Base-by-base conservation (phyloP, 1,140 invertebrate species). In the Helicoverpa armigera region DNA sequence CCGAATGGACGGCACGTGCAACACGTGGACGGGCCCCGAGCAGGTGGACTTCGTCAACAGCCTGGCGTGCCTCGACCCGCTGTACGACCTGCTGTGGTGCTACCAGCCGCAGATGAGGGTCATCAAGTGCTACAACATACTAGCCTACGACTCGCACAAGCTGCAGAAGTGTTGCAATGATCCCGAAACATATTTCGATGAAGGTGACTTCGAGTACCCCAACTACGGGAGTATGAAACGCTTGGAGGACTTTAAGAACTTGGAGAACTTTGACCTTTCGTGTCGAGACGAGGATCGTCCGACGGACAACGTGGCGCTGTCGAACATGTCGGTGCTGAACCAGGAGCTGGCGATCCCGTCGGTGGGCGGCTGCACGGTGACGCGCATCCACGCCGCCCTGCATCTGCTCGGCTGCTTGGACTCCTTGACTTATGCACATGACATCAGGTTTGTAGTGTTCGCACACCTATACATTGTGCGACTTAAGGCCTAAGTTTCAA, bases 321-420 rank as follows among this genome's bases (percentile, higher is more conserved):
- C 90, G 0, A 91, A 90, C 60, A 90, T 95, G 70, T 96, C 96
- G 1, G 96, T 98, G 76, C 91, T 98, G 23, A 97, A 96, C 84
- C 96, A 97, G 63, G 98, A 98, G 88, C 90, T 99, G 70, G 97
- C 98, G 3, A 95, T 99, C 65, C 98, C 98, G 0, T 96, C 97
- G 14, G 95, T 97, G 23, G 94, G 96, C 2, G 96, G 96, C 9
- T 97, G 96, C 83, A 96, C 96, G 35, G 96, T 98, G 1, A 98
- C 97, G 0, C 95, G 98, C 58, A 97, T 98, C 80, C 98, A 98
- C 93, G 98, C 98, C 61, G 98, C 98, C 2, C 96, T 99, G 18
- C 98, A 99, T 95, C 95, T 99, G 65, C 92, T 99, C 29, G 98
- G 97, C 14, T 99, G 98, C 92, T 95, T 99, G 84, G 98, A 99